Percentiles rank a stretch among this genome's conserved stretches.
phyloP scores from a whole-genome alignment of 2,888 invertebrate genomes.

The Athripsodes cinereus region DNA sequence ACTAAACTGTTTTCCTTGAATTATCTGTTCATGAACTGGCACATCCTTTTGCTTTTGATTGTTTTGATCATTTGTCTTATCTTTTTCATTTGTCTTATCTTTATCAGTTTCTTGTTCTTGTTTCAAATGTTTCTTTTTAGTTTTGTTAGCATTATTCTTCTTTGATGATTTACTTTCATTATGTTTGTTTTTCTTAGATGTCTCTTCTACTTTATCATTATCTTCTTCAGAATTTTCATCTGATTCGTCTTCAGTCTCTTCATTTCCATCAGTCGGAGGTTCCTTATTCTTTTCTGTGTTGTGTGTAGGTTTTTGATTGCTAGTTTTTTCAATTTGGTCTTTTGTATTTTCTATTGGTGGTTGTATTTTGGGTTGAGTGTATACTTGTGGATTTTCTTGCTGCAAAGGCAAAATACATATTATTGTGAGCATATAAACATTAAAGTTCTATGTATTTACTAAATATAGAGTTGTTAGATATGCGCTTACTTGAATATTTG shows the following conservation, averaged over 20 bases:
- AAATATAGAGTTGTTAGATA: no score
- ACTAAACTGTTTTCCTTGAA: conserved; percentile 25
- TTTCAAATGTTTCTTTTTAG: conserved; percentile 27
- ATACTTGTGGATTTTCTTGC: conserved; percentile 21
- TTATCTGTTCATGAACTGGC: conserved; percentile 19
- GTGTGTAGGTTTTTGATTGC: conserved; percentile 9
- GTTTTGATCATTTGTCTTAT: conserved; percentile 12
- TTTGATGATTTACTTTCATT: conserved; percentile 24
- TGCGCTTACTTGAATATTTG: conserved; percentile 23
- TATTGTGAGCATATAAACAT: not conserved
- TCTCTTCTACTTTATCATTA: conserved; percentile 21
- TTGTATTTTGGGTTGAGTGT: conserved; percentile 34
- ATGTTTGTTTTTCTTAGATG: conserved; percentile 21
- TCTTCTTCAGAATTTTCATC: conserved; percentile 19
- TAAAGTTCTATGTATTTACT: not conserved
- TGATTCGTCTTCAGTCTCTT: conserved; percentile 16
- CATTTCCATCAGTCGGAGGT: conserved; percentile 17
- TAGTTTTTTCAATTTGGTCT: conserved; percentile 29
- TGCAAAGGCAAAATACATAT: not conserved
- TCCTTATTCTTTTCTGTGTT: conserved; percentile 16
- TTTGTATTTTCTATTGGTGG: conserved; percentile 31
- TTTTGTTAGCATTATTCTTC: conserved; percentile 25
- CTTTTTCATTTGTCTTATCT: conserved; percentile 32
- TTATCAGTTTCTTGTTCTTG: conserved; percentile 27
- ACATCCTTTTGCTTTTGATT: conserved; percentile 34